These are phyloP conservation scores for Acrobasis consociella DNA, from an alignment of 2,888 invertebrate genomes.

Conservation along the genomic window DNA sequence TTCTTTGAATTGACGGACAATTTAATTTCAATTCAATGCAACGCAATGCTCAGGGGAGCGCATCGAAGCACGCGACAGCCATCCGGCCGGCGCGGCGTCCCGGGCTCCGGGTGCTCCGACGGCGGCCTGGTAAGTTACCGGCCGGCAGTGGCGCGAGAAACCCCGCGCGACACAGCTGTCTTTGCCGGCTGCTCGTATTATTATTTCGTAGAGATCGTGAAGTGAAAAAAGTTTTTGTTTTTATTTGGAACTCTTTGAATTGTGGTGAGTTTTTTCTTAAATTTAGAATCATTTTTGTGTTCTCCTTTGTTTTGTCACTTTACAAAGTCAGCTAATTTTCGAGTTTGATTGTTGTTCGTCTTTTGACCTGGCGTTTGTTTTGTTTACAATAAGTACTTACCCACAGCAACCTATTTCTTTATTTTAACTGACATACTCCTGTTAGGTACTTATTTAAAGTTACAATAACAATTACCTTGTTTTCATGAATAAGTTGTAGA, in stretches of 20 bases:
- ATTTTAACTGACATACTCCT: too few relatives aligned
- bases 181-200: conserved; percentile 5
- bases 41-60: conserved; percentile 1
- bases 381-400: too few relatives aligned
- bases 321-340: too few relatives aligned
- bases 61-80: conserved; percentile 13
- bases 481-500: too few relatives aligned
- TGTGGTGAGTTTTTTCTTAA: conserved; percentile 7
- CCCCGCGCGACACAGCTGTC: conserved; percentile 13
- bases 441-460: too few relatives aligned
- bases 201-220: conserved; percentile 13
- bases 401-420: too few relatives aligned
- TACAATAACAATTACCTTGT: too few relatives aligned
- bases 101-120: not conserved
- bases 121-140: not conserved
- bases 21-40: conserved; percentile 19
- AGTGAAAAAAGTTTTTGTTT: conserved; percentile 10
- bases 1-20: conserved; percentile 11
- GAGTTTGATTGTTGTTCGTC: too few relatives aligned
- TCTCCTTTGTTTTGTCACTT: too few relatives aligned
- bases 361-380: not conserved
- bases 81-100: conserved; percentile 5
- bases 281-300: not conserved
- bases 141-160: conserved; percentile 11
- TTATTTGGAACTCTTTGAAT: conserved; percentile 5